A percentile compares a stretch with the other conserved stretches of the same genome.
Conservation (phyloP, 2,888 invertebrate species). For the Drosophila testacea region DNA sequence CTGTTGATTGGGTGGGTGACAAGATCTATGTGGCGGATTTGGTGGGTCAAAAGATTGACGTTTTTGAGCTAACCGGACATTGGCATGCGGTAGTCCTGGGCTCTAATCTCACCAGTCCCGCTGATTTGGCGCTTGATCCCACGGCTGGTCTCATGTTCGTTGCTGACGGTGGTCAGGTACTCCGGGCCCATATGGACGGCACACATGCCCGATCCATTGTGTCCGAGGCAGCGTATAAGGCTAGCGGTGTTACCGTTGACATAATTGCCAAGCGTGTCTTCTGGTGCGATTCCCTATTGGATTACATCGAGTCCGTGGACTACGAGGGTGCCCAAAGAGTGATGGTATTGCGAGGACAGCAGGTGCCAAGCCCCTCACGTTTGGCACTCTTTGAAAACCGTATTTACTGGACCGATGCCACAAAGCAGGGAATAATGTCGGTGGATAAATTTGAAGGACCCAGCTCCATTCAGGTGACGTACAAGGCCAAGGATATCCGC, state of each 20-base stretch:
- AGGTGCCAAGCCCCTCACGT: constrained; percentile 94
- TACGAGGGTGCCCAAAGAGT: constrained; percentile 94
- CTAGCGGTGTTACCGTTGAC: constrained; percentile 96
- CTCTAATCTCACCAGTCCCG: constrained; percentile 95
- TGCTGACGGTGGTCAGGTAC: constrained; percentile 92
- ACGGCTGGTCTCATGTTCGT: constrained; percentile 94
- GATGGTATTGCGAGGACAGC: constrained; percentile 92
- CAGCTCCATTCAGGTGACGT: constrained; percentile 91
- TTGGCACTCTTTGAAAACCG: constrained; percentile 94
- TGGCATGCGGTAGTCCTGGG: constrained; percentile 96
- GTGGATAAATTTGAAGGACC: constrained; percentile 94
- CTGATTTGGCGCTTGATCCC: constrained; percentile 97
- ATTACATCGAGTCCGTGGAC: constrained; percentile 98
- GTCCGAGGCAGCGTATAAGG: constrained; percentile 96
- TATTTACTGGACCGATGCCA: constrained; percentile 96
- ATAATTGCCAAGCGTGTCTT: constrained; percentile 95
- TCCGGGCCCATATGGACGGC: constrained; percentile 98
- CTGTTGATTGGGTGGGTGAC: constrained; percentile 98
- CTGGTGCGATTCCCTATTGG: constrained; percentile 98
- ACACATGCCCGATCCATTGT: constrained; percentile 93
- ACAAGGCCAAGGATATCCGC: constrained; percentile 91
- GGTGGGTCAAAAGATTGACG: constrained; percentile 96
- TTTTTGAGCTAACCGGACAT: constrained; percentile 94
- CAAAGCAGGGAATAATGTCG: constrained; percentile 94
- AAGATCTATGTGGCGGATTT: constrained; percentile 98